These are phyloP conservation scores for Phragmatobia fuliginosa DNA, from an alignment of 2,888 invertebrate genomes.

Conservation along the genomic window DNA sequence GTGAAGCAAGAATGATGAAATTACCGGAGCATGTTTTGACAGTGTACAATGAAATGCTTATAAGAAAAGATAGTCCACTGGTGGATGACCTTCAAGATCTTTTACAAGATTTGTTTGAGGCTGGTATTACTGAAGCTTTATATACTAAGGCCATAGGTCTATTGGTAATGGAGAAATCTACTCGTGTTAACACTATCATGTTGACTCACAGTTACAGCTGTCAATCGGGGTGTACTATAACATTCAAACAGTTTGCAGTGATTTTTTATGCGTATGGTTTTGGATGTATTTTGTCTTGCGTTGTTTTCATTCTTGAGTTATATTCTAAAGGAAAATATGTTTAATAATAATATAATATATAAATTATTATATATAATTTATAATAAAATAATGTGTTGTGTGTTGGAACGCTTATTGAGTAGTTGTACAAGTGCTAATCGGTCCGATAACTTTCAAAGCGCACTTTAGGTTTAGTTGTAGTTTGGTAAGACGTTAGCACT, in stretches of 20 bases:
- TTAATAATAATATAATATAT: too few species aligned
- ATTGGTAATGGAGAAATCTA: constrained; percentile 59
- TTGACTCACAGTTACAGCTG: constrained; percentile 70
- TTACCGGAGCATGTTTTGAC: constrained; percentile 63
- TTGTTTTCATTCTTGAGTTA: constrained; percentile 63
- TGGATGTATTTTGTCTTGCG: constrained; percentile 63
- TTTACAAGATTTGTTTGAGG: constrained; percentile 64
- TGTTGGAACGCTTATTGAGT: neutral
- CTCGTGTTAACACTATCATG: constrained; percentile 59
- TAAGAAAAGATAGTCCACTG: constrained; percentile 61
- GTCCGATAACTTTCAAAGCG: neutral
- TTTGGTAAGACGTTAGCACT: too few species aligned
- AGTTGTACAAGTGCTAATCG: neutral
- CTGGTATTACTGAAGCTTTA: constrained; percentile 70
- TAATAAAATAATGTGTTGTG: too few species aligned
- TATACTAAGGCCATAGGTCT: constrained; percentile 69
- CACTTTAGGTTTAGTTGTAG: too few species aligned
- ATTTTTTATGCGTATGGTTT: constrained; percentile 66
- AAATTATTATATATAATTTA: too few species aligned
- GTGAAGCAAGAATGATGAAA: constrained; percentile 68
- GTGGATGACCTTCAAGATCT: constrained; percentile 54
- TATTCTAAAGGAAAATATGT: constrained; percentile 7
- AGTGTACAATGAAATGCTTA: constrained; percentile 72
- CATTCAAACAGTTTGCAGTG: constrained; percentile 63
- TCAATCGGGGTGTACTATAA: constrained; percentile 68